Percentiles rank a stretch among this genome's conserved stretches.
Evolutionary conservation across 2,797 vertebrate genomes (phyloP).

Genomic region (Malacoraja senta): DNA sequence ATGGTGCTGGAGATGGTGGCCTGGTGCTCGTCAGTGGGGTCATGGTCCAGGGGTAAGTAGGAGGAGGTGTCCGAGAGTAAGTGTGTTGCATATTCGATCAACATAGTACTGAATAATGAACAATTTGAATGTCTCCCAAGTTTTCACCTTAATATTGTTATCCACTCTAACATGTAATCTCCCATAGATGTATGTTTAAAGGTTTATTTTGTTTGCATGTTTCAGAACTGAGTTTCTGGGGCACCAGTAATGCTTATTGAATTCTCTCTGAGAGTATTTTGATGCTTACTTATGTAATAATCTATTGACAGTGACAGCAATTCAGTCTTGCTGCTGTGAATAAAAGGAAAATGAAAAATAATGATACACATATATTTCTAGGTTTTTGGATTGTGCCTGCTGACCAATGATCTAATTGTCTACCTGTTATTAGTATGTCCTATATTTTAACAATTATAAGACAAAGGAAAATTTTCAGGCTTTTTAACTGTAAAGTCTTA

Average conservation of each 20-base stretch:
- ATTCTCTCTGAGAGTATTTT: neutral
- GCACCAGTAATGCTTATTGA: neutral
- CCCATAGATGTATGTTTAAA: neutral
- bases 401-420: neutral
- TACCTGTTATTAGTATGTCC: neutral
- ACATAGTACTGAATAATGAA: neutral
- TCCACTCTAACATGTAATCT: neutral
- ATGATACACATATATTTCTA: neutral
- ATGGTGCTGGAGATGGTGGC: too few relatives aligned
- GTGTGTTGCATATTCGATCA: neutral
- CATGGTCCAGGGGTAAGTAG: too few relatives aligned
- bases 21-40: too few relatives aligned
- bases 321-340: neutral
- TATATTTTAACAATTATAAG: neutral
- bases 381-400: neutral
- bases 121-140: neutral
- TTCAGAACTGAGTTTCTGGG: neutral
- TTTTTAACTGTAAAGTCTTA: neutral
- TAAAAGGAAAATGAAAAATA: neutral
- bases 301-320: neutral
- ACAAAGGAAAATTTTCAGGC: neutral
- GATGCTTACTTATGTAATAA: neutral
- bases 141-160: neutral
- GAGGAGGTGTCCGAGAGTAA: too few relatives aligned
- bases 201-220: neutral